These are phyloP conservation scores for Spheniscus humboldti DNA, from an alignment of 2,797 vertebrate genomes.

Conservation along the genomic window DNA sequence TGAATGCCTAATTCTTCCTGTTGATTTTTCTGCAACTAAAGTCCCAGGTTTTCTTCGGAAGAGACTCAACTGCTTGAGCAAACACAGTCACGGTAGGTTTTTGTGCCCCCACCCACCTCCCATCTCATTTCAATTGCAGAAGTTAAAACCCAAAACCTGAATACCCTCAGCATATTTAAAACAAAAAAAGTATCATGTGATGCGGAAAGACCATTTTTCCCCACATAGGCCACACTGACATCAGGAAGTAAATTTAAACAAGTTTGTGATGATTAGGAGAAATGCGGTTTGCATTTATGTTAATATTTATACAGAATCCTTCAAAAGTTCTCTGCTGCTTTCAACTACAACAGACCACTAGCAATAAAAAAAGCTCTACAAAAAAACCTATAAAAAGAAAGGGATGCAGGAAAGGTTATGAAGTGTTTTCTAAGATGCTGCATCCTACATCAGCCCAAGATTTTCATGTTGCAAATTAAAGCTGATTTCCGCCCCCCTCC, in stretches of 20 bases:
- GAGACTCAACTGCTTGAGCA: background rate
- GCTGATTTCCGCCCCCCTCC: rapidly evolving
- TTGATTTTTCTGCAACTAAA: background rate
- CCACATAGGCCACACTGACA: background rate
- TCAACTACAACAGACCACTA: background rate
- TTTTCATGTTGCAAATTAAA: background rate
- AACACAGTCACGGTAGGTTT: background rate
- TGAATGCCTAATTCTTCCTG: background rate
- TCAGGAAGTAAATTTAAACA: background rate
- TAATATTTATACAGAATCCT: background rate
- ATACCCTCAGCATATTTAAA: background rate
- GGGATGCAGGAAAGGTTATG: background rate
- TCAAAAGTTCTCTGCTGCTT: background rate
- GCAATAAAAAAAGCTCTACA: background rate
- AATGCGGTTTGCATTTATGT: background rate
- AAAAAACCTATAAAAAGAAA: background rate
- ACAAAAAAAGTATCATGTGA: background rate
- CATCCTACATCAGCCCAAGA: background rate
- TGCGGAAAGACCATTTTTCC: background rate
- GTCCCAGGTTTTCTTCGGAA: background rate
- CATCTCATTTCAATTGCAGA: background rate
- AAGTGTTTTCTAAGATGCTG: background rate
- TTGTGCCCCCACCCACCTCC: rapidly evolving
- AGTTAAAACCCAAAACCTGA: background rate
- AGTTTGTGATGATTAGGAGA: background rate